Conservation (phyloP, 2,888 invertebrate genomes). For the Pachycephus smyrnensis region DNA sequence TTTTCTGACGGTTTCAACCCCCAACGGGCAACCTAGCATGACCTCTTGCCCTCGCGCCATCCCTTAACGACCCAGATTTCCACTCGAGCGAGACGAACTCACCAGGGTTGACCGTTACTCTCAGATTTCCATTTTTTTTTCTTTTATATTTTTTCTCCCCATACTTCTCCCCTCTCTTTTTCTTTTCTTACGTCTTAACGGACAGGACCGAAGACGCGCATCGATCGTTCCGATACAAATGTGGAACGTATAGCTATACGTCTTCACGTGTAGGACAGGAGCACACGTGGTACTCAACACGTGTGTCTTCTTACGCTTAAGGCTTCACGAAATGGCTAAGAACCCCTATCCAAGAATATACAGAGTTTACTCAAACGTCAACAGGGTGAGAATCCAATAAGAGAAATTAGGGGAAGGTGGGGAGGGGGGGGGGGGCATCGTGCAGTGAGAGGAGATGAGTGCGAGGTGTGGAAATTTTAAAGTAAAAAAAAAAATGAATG, state of each 20-base stretch:
- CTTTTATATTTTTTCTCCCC: slow-evolving; percentile 2
- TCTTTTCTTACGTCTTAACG: slow-evolving; percentile 2
- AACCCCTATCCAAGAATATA: neutral
- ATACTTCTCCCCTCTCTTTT: neutral
- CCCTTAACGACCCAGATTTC: slow-evolving; percentile 23
- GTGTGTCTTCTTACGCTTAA: neutral
- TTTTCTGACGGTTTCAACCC: neutral
- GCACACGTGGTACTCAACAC: neutral
- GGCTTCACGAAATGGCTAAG: neutral
- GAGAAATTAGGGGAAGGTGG: neutral
- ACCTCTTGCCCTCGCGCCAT: neutral
- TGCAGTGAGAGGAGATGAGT: neutral
- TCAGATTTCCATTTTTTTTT: neutral
- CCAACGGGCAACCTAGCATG: neutral
- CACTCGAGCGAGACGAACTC: slow-evolving; percentile 17
- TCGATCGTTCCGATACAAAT: neutral
- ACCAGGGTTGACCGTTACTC: slow-evolving; percentile 4
- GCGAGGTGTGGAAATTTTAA: neutral
- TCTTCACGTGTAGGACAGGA: no score
- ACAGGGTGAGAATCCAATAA: neutral
- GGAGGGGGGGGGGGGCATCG: neutral
- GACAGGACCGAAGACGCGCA: neutral
- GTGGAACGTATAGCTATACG: neutral
- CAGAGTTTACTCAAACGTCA: neutral
- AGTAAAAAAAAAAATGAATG: neutral